A percentile compares a stretch with the other conserved stretches of the same genome.
Evolutionary conservation across 30 jellyfish, hydroid and myxozoan species (phyloP).

Genomic region (Hydra vulgaris): DNA sequence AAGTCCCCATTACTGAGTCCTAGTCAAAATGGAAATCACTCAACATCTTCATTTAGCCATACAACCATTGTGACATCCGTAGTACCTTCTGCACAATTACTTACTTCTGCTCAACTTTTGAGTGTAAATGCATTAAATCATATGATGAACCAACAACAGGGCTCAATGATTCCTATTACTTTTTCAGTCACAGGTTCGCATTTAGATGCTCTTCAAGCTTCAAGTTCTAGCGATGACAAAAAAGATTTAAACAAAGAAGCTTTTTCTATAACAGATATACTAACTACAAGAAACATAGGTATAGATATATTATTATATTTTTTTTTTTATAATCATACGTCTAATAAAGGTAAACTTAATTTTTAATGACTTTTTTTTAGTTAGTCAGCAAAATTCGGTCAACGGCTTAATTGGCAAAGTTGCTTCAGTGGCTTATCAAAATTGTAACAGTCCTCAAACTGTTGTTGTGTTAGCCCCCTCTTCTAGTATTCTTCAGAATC

Average conservation of each 20-base stretch:
- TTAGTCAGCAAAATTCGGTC: background rate
- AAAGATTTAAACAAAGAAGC: background rate
- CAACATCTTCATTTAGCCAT: background rate
- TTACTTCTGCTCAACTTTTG: background rate
- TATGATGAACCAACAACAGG: background rate
- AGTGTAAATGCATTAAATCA: background rate
- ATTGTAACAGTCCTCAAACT: background rate
- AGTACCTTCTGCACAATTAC: background rate
- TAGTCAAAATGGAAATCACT: background rate
- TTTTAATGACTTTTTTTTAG: background rate
- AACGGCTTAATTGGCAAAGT: background rate
- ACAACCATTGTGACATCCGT: background rate
- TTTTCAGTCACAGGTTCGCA: background rate
- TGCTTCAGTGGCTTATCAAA: background rate
- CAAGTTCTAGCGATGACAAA: background rate
- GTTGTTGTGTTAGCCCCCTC: background rate
- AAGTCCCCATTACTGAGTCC: constrained; percentile 7
- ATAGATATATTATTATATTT: no score
- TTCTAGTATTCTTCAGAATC: constrained; percentile 8
- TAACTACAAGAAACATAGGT: background rate
- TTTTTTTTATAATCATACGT: no score
- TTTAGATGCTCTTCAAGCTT: background rate
- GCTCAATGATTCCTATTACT: background rate
- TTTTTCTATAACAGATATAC: background rate
- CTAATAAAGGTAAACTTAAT: no score